A percentile compares a stretch with the other conserved stretches of the same genome.
These are phyloP conservation scores for Leptura quadrifasciata DNA, from an alignment of 2,888 invertebrate genomes.

Conservation along the genomic window DNA sequence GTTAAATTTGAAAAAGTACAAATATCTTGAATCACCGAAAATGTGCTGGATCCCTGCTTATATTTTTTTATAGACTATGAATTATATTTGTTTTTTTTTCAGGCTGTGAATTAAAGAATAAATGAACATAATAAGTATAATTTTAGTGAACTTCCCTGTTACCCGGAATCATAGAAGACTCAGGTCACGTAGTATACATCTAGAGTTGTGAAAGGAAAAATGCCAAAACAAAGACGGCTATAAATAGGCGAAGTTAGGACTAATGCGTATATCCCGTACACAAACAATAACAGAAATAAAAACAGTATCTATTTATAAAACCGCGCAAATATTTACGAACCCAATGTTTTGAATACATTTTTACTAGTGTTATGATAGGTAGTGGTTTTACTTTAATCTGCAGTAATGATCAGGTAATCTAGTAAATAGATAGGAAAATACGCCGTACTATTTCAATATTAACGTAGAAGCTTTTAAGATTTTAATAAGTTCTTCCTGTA, in stretches of 20 bases:
- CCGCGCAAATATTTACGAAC: constrained; percentile 7
- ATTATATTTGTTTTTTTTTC: too few species aligned
- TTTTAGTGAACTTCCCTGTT: constrained; percentile 7
- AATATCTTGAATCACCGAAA: too few species aligned
- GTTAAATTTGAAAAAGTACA: too few species aligned
- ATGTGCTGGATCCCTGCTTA: too few species aligned
- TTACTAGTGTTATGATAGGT: constrained; percentile 15
- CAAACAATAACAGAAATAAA: constrained; percentile 31
- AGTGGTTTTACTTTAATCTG: constrained; percentile 19
- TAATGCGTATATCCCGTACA: constrained; percentile 22
- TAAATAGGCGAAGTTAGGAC: neutral
- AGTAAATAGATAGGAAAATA: neutral
- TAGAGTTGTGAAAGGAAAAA: neutral
- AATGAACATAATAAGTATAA: neutral
- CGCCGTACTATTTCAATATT: neutral
- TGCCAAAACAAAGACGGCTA: neutral
- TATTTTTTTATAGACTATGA: too few species aligned
- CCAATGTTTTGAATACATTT: constrained; percentile 3
- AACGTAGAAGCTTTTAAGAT: constrained; percentile 3
- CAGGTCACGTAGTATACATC: neutral
- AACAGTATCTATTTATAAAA: constrained; percentile 20
- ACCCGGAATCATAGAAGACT: neutral
- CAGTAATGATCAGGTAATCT: neutral
- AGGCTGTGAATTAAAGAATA: neutral
- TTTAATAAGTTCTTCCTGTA: constrained; percentile 39